These are phyloP conservation scores for Thunnus albacares DNA, from an alignment of 2,797 vertebrate species.

Conservation along the genomic window DNA sequence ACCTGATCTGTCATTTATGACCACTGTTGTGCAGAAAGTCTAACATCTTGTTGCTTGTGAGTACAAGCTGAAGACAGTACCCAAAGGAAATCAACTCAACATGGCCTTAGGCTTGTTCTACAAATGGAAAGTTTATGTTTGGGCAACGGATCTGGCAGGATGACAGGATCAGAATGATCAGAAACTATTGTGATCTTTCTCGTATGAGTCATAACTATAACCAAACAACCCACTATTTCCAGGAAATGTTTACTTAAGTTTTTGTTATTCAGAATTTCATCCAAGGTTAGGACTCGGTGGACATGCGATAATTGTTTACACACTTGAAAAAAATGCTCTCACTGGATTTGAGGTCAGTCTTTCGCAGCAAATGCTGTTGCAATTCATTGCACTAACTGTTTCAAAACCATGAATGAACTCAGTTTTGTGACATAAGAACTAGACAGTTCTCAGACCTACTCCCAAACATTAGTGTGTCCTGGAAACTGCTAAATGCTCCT, in stretches of 20 bases:
- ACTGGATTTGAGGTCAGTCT: background rate
- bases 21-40: conserved; percentile 28
- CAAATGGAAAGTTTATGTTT: conserved; percentile 24
- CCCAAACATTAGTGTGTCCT: conserved; percentile 7
- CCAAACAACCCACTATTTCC: conserved; percentile 3
- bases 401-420: background rate
- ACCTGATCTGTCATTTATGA: conserved; percentile 28
- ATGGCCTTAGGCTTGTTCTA: conserved; percentile 20
- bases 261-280: background rate
- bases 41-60: conserved; percentile 31
- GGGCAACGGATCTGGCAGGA: conserved; percentile 24
- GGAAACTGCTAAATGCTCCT: conserved; percentile 8
- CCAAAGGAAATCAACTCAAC: conserved; percentile 27
- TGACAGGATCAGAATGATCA: conserved; percentile 40
- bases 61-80: conserved; percentile 35
- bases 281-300: background rate
- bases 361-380: background rate
- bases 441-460: background rate
- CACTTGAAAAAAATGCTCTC: background rate
- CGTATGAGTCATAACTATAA: background rate
- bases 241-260: background rate
- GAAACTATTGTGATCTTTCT: conserved; percentile 25
- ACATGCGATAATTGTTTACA: background rate
- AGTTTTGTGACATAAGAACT: background rate
- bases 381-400: background rate